A percentile compares a stretch with the other conserved stretches of the same genome.
phyloP scores from a whole-genome alignment of 2,888 invertebrate genomes.

The Synergus itoensis region DNA sequence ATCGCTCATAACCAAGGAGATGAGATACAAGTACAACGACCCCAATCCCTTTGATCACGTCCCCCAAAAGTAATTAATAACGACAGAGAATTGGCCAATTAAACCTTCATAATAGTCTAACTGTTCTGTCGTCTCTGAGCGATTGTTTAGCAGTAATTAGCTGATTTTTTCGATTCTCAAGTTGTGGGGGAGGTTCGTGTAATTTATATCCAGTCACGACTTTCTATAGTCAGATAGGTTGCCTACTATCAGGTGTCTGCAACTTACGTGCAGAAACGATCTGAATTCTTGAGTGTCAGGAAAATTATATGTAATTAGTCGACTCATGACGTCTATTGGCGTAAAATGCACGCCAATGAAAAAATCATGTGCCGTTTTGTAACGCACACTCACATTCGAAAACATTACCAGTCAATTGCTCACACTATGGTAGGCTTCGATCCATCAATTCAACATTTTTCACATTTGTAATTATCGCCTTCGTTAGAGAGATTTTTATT shows the following conservation, averaged over 20 bases:
- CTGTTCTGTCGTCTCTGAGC: constrained; percentile 5
- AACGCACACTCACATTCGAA: constrained; percentile 17
- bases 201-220: constrained; percentile 37
- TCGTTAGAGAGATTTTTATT: constrained; percentile 9
- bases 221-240: constrained; percentile 36
- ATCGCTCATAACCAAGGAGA: background rate
- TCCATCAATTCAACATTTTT: constrained; percentile 34
- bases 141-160: constrained; percentile 32
- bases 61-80: constrained; percentile 20
- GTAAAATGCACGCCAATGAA: constrained; percentile 8
- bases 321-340: constrained; percentile 23
- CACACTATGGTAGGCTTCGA: constrained; percentile 31
- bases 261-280: constrained; percentile 36
- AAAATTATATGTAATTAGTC: constrained; percentile 41
- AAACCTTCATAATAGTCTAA: constrained; percentile 26
- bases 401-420: constrained; percentile 35
- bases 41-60: constrained; percentile 17
- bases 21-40: constrained; percentile 5
- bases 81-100: constrained; percentile 15
- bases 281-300: constrained; percentile 42
- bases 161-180: constrained; percentile 4
- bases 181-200: constrained; percentile 10
- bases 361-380: constrained; percentile 34
- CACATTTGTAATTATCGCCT: constrained; percentile 17
- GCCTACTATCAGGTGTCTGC: constrained; percentile 25